A percentile compares a stretch with the other conserved stretches of the same genome.
Conservation (phyloP, 2,113 vertebrate genomes). For the Elachura formosa region DNA sequence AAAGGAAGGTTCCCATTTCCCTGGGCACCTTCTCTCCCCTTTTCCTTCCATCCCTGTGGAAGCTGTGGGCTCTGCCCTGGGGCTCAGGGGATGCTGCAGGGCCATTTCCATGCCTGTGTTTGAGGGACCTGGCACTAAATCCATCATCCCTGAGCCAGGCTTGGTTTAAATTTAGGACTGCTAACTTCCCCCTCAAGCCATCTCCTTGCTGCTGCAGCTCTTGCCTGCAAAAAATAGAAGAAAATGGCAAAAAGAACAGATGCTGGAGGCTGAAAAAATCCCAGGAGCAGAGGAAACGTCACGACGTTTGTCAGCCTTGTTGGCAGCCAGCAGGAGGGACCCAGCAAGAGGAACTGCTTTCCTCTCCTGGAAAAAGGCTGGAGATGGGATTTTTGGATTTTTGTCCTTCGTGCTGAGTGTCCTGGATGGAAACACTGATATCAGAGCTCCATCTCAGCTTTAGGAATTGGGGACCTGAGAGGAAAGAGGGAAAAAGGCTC, state of each 20-base stretch:
- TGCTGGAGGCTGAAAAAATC: conserved; percentile 6
- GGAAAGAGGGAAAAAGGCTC: background rate
- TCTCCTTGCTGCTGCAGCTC: background rate
- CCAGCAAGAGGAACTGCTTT: background rate
- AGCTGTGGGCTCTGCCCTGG: background rate
- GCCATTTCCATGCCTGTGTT: background rate
- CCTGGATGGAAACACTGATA: background rate
- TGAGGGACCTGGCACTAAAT: background rate
- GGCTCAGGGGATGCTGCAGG: background rate
- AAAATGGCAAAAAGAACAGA: conserved; percentile 18
- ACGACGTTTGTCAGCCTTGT: background rate
- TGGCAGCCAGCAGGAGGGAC: background rate
- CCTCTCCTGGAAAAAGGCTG: background rate
- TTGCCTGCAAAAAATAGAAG: conserved; percentile 9
- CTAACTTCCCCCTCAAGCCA: background rate
- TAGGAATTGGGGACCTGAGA: background rate
- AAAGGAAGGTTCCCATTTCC: too few relatives aligned
- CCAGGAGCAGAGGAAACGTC: background rate
- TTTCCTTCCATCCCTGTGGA: background rate
- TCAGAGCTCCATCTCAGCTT: background rate
- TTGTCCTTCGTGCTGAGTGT: background rate
- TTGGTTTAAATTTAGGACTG: background rate
- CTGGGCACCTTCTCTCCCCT: background rate
- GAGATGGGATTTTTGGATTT: background rate
- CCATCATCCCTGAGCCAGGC: background rate